Percentiles rank a stretch among this genome's conserved stretches.
Conservation (phyloP, 2,113 vertebrate species). For the Pseudopipra pipra region DNA sequence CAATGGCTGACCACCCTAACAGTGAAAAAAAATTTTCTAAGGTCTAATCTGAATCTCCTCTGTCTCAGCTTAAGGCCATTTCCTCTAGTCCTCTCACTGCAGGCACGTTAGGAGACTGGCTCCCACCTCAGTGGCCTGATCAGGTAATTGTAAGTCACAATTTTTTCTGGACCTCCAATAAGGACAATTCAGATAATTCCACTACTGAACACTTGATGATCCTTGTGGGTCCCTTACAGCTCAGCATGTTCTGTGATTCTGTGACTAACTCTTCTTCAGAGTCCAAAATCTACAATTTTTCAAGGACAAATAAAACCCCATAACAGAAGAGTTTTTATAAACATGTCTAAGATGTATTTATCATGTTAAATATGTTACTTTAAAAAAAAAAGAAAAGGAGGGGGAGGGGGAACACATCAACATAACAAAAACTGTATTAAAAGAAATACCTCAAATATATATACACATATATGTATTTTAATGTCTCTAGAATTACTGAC, state of each 20-base stretch:
- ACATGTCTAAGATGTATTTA: not conserved
- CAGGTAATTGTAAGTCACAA: not conserved
- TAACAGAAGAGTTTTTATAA: not conserved
- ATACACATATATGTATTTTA: not conserved
- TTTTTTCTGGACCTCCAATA: not conserved
- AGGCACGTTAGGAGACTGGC: accelerated
- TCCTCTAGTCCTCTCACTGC: not conserved
- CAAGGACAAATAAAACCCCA: not conserved
- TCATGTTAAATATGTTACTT: not conserved
- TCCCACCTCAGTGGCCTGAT: not conserved
- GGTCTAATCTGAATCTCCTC: not conserved
- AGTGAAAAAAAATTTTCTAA: not conserved
- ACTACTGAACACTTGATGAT: not conserved
- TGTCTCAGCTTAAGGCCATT: not conserved
- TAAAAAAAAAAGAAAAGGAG: accelerated
- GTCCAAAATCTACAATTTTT: not conserved
- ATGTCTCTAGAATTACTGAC: not conserved
- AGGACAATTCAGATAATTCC: not conserved
- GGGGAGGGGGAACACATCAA: not conserved
- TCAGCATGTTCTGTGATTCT: not conserved
- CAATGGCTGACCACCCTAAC: not conserved
- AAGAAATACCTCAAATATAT: not conserved
- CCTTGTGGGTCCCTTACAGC: not conserved
- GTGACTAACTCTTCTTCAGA: not conserved
- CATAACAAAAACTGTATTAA: not conserved